Base-by-base conservation (phyloP, 1,140 invertebrate species). In the Delia radicum region DNA sequence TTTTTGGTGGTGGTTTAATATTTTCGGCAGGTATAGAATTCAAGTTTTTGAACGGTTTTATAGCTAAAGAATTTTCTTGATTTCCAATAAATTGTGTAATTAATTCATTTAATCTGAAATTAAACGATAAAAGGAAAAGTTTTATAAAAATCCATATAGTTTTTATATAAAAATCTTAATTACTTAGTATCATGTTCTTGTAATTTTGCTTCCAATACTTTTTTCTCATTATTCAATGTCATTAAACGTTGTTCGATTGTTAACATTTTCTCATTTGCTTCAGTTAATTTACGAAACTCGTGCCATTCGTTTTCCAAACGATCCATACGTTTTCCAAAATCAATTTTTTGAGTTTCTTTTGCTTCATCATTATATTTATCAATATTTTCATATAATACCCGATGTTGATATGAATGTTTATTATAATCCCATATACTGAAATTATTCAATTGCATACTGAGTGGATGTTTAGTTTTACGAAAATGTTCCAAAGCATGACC, bases 151-250 rank as follows among this genome's bases (percentile, higher is more conserved):
- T 33, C 4, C 10, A 33, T 10, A 33, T 33, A 62, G 6, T 62
- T 26, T 15, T 62, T 62, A 26, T 62, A 27, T 2, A 62, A 7
- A 21, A 27, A 6, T 65, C 7, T 2, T 12, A 69, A 28, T 69
- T 69, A 69, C 65, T 69, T 69, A 1, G n/a, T n/a, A 69, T 69
- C 65, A 69, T 69, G 65, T 69, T 69, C 65, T 10, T 13, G 24
- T 8, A 69, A 7, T 33, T 69, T 33, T 21, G 12, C 31, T 37
- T 69, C 65, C 65, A 69, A 33, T 4, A 37, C 7, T 33, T 33
- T 69, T 21, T 69, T 69, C 8, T 69, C 65, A 15, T 69, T 18
- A 2, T 15, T 33, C 6, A 69, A 33, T 3, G 29, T 33, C 10
- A 69, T 7, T 24, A 69, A 26, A 21, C 65, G 29, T 18, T 69